Conservation (phyloP, 92 coral and sea anemone genomes). For the Epizoanthus ramosus region DNA sequence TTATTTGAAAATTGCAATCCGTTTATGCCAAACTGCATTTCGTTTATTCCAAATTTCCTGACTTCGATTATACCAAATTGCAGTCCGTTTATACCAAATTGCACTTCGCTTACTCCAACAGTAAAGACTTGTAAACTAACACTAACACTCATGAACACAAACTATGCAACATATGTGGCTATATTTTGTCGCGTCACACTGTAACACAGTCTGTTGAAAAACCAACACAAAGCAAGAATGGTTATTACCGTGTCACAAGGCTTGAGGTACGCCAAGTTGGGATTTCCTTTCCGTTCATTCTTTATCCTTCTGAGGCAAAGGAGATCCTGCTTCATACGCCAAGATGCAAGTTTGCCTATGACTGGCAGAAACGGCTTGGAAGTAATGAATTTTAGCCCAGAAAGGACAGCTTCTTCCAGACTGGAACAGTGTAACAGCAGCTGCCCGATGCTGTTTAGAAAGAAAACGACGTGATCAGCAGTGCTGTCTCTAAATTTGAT, state of each 20-base stretch:
- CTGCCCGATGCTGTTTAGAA: conserved; percentile 28
- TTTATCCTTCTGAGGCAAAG: conserved; percentile 45
- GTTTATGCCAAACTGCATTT: too few relatives aligned
- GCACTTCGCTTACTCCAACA: too few relatives aligned
- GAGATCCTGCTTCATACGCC: conserved; percentile 67
- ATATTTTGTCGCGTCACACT: too few relatives aligned
- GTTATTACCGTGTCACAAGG: conserved; percentile 56
- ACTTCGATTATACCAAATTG: too few relatives aligned
- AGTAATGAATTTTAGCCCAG: conserved; percentile 76
- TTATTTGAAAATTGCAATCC: too few relatives aligned
- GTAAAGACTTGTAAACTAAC: too few relatives aligned
- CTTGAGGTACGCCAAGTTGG: conserved; percentile 37
- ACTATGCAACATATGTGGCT: too few relatives aligned
- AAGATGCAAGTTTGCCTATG: conserved; percentile 65
- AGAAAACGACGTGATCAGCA: neutral
- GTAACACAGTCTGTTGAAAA: too few relatives aligned
- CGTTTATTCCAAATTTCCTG: too few relatives aligned
- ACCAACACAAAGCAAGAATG: neutral
- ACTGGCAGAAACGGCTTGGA: conserved; percentile 76
- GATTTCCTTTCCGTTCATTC: conserved; percentile 33
- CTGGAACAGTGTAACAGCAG: conserved; percentile 59
- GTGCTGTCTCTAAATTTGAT: too few relatives aligned
- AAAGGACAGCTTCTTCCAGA: conserved; percentile 66
- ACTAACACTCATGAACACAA: too few relatives aligned
- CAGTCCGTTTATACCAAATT: too few relatives aligned